A percentile compares a stretch with the other conserved stretches of the same genome.
Conservation (phyloP, 1,140 invertebrate genomes). For the Hormaphis cornu region DNA sequence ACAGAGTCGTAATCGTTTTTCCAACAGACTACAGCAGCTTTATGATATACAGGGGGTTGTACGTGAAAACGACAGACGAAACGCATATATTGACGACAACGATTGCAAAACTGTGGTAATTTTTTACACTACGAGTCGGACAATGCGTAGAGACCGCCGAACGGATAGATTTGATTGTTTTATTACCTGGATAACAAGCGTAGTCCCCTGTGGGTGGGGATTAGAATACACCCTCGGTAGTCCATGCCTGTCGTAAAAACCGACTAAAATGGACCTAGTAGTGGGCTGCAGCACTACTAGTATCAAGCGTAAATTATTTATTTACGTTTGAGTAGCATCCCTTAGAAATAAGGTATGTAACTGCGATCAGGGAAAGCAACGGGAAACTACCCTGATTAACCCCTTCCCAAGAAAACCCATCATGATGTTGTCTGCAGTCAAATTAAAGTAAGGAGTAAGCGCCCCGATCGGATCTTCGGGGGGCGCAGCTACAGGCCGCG, state of each 20-base stretch:
- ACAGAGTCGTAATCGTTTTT: too few species aligned
- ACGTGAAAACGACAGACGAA: too few species aligned
- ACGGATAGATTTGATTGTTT: too few species aligned
- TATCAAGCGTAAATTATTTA: neutral
- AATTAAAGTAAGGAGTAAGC: neutral
- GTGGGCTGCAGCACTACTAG: neutral
- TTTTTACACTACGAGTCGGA: too few species aligned
- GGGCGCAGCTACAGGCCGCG: neutral
- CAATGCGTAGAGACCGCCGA: too few species aligned
- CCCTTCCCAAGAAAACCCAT: conserved; percentile 5
- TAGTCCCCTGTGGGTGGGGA: conserved; percentile 11
- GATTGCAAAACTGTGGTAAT: too few species aligned
- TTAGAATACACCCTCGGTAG: conserved; percentile 1
- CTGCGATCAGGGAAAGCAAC: conserved; percentile 4
- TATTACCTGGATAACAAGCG: too few species aligned
- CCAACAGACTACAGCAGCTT: too few species aligned
- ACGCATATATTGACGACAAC: too few species aligned
- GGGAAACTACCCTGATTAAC: conserved; percentile 3
- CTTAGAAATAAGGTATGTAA: neutral
- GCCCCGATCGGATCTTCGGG: neutral
- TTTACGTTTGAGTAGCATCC: neutral
- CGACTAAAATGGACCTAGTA: conserved; percentile 1
- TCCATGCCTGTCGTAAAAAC: neutral
- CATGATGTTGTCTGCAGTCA: conserved; percentile 3
- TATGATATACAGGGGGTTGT: too few species aligned